Conservation (phyloP, 2,797 vertebrate species). For the Alosa sapidissima region DNA sequence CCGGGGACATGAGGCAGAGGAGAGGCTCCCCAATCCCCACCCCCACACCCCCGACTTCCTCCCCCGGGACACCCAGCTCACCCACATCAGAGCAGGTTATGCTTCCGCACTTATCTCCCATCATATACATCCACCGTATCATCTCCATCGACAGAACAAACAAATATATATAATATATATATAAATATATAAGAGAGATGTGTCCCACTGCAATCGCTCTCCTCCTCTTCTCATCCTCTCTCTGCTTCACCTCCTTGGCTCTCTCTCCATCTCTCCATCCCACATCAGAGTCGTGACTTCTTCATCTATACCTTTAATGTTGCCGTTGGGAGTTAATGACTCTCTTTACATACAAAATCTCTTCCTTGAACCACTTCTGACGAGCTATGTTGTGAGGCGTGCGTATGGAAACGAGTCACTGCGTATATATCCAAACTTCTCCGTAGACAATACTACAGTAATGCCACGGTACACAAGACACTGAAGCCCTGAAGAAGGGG, state of each 20-base stretch:
- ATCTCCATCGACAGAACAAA: neutral
- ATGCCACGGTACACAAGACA: neutral
- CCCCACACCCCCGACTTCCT: neutral
- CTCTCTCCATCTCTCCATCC: neutral
- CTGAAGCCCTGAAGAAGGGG: neutral
- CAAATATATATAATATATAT: neutral
- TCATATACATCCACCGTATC: slow-evolving; percentile 23
- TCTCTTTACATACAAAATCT: slow-evolving; percentile 37
- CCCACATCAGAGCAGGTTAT: slow-evolving; percentile 21
- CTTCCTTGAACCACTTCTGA: neutral
- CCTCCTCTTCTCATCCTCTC: neutral
- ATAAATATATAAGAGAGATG: neutral
- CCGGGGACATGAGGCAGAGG: neutral
- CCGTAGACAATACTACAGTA: neutral
- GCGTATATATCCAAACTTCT: neutral
- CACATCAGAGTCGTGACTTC: neutral
- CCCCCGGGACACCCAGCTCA: slow-evolving; percentile 26
- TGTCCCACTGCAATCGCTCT: neutral
- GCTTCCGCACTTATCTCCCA: neutral
- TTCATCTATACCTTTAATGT: neutral
- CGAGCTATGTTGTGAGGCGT: neutral
- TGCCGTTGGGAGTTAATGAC: slow-evolving; percentile 2
- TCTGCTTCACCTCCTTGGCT: neutral
- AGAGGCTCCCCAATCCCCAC: neutral
- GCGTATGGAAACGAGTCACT: neutral